Conservation (phyloP, 2,113 vertebrate species). For the Uria aalge region DNA sequence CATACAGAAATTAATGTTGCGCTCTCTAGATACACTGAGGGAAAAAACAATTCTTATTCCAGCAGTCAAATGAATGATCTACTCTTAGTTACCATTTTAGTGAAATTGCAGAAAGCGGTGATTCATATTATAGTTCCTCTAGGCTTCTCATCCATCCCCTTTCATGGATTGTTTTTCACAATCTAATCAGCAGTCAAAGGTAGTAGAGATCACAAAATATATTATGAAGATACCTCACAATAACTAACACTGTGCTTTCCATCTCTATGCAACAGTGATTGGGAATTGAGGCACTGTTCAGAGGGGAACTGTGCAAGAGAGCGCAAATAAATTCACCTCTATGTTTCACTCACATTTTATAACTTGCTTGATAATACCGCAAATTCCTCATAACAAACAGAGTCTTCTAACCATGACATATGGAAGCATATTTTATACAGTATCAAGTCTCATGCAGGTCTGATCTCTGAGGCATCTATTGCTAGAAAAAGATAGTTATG, state of each 20-base stretch:
- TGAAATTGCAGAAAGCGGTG: not conserved
- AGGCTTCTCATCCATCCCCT: constrained; percentile 3
- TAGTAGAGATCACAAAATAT: not conserved
- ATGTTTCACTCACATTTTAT: not conserved
- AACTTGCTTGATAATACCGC: not conserved
- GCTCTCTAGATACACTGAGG: not conserved
- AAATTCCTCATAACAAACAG: not conserved
- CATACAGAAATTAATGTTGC: constrained; percentile 14
- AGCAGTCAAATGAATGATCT: constrained; percentile 11
- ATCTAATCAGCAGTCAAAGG: constrained; percentile 15
- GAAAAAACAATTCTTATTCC: constrained; percentile 14
- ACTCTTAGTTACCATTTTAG: constrained; percentile 5
- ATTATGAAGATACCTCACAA: not conserved
- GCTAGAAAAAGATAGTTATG: not conserved
- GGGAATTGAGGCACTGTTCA: not conserved
- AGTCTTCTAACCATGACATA: not conserved
- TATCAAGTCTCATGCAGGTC: not conserved
- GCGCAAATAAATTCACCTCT: not conserved
- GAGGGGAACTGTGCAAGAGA: not conserved
- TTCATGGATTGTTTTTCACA: not conserved
- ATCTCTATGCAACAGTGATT: not conserved
- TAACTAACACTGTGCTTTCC: not conserved
- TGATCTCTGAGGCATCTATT: not conserved
- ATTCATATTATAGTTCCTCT: not conserved
- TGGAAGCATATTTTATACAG: not conserved